Evolutionary conservation across 2,797 vertebrate genomes (phyloP), one percentile per base, ranked within the genome.

Genomic region (Crenichthys baileyi): DNA sequence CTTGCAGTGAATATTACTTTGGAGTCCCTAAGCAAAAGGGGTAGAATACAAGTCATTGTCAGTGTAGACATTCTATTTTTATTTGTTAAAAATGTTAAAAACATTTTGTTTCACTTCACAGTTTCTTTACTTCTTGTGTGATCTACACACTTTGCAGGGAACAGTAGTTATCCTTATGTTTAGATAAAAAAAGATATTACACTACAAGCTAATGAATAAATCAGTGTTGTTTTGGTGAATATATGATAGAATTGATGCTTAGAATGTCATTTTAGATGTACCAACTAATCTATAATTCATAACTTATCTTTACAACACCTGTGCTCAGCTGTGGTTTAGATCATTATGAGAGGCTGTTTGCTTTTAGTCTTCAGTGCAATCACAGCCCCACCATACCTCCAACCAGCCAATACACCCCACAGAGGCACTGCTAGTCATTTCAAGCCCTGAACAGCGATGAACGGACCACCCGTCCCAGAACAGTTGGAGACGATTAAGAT

Each of bases 351-450:
- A 91, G 72, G 68, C 87, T 70, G 50, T 76, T 85, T 82, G 48
- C 82, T 80, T 85, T 70, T 72, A 46, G 20, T 77, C 46, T 73
- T 89, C 82, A 71, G 85, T 87, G 93, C 91, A 90, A 94, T 94
- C 92, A 93, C 90, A 94, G 87, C 87, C 91, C 89, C 91, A 85
- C 90, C 91, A 86, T 71, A 72, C 77, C 77, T 78, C 89, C 79
- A 80, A 80, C 72, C 70, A 60, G 91, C 94, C 90, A 93, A 91
- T 83, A 84, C 77, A 68, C 79, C 86, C 87, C 83, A 80, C 81
- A 86, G 86, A 11, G 67, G 72, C 79, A 90, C 80, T 83, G 75
- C 84, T 61, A 81, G 75, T 70, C 75, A 24, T 8, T 82, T 81
- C 82, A 80, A 77, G 73, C 41, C 77, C 74, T 11, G 71, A 75